Conservation (phyloP, 2,797 vertebrate species). For the Tapera naevia region DNA sequence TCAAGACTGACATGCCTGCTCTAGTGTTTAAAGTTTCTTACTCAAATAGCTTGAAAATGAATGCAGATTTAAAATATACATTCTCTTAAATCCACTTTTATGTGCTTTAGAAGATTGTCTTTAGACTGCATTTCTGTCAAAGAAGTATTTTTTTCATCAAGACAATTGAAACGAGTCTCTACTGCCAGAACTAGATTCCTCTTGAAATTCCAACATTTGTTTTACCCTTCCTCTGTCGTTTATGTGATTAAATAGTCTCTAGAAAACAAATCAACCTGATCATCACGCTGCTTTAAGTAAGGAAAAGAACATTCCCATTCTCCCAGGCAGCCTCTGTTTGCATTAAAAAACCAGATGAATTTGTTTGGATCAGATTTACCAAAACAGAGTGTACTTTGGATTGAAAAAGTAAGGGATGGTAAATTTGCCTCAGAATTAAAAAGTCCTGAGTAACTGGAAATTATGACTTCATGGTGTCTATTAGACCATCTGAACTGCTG, state of each 20-base stretch:
- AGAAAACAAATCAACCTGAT: background rate
- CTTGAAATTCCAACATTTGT: background rate
- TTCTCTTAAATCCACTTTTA: background rate
- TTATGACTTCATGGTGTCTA: background rate
- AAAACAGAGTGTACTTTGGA: slow-evolving; percentile 1
- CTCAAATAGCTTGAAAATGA: background rate
- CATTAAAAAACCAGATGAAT: background rate
- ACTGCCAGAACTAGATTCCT: background rate
- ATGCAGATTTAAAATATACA: background rate
- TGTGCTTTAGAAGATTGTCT: background rate
- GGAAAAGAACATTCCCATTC: background rate
- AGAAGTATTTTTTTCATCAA: background rate
- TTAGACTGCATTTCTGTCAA: background rate
- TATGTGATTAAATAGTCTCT: background rate
- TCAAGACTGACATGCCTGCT: background rate
- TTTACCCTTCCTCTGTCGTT: background rate
- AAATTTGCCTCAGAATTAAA: background rate
- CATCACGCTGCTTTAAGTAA: background rate
- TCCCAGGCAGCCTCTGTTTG: background rate
- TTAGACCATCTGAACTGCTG: background rate
- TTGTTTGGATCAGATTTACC: background rate
- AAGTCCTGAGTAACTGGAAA: background rate
- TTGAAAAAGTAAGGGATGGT: background rate
- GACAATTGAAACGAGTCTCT: background rate
- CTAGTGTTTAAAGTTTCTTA: background rate